A percentile compares a stretch with the other conserved stretches of the same genome.
Conservation (phyloP, 1,140 invertebrate species). For the Venustaconcha ellipsiformis region DNA sequence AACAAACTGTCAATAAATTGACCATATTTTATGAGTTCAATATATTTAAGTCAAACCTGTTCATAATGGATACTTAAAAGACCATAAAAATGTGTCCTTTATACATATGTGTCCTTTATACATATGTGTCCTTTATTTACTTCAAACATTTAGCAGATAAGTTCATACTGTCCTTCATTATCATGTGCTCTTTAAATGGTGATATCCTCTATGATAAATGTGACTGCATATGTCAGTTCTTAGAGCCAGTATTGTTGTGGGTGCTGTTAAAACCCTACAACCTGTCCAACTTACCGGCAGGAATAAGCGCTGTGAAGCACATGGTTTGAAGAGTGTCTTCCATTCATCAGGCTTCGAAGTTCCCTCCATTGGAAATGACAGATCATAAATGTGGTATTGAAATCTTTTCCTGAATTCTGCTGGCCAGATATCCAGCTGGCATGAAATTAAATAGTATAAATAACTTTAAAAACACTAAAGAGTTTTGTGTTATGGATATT, state of each 20-base stretch:
- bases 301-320: conserved; percentile 91
- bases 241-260: no score
- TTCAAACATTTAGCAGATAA: background rate
- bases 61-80: no score
- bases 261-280: background rate
- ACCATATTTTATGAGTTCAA: no score
- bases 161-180: background rate
- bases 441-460: conserved; percentile 8
- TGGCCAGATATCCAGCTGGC: conserved; percentile 78
- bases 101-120: no score
- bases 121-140: no score
- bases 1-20: no score
- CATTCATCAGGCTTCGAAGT: conserved; percentile 78
- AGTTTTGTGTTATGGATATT: no score
- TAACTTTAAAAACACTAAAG: background rate
- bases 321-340: conserved; percentile 91
- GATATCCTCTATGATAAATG: no score
- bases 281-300: conserved; percentile 81
- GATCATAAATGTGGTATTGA: conserved; percentile 79
- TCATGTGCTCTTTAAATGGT: background rate
- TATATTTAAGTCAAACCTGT: no score
- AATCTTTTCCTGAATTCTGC: conserved; percentile 76
- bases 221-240: no score
- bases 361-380: conserved; percentile 82
- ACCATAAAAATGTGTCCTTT: no score